These are phyloP conservation scores for Brachionus asplanchnoidis DNA, from an alignment of 1,140 invertebrate genomes.

Conservation along the genomic window DNA sequence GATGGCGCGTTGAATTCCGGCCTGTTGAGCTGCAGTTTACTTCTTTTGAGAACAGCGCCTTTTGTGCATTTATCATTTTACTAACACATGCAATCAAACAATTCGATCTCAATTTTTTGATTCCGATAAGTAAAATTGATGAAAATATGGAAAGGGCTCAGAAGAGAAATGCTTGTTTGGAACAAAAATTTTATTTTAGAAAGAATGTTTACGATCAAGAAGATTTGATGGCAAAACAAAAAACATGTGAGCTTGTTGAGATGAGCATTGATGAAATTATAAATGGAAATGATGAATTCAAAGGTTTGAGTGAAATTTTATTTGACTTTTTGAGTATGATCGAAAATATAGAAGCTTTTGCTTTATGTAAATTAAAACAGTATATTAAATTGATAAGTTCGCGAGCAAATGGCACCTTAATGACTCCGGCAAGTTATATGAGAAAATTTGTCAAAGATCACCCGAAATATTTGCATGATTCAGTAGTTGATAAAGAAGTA, in stretches of 20 bases:
- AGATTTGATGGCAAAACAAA: not conserved
- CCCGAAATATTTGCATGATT: conserved; percentile 82
- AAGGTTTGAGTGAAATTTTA: not conserved
- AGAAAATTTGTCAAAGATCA: conserved; percentile 81
- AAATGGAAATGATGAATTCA: conserved; percentile 7
- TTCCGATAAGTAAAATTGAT: conserved; percentile 96
- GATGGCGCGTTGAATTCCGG: conserved; percentile 98
- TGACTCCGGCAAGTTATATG: conserved; percentile 69
- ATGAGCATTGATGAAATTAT: conserved; percentile 22
- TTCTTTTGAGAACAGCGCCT: conserved; percentile 98
- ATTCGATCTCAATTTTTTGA: conserved; percentile 89
- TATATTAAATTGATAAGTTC: conserved; percentile 89
- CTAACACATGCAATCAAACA: conserved; percentile 92
- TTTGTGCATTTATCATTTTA: conserved; percentile 94
- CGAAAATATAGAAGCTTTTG: conserved; percentile 72
- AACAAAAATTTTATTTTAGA: conserved; percentile 84
- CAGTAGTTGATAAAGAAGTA: conserved; percentile 76
- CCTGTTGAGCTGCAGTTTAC: conserved; percentile 97
- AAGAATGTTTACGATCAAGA: conserved; percentile 60
- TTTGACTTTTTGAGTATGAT: not conserved
- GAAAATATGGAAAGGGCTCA: conserved; percentile 95
- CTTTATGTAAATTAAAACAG: conserved; percentile 89
- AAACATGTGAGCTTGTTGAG: not conserved
- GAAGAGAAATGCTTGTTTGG: conserved; percentile 74
- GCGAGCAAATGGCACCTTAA: conserved; percentile 63